A percentile compares a stretch with the other conserved stretches of the same genome.
Evolutionary conservation across 1,140 invertebrate species (phyloP).

Genomic region (Trachymyrmex septentrionalis): DNA sequence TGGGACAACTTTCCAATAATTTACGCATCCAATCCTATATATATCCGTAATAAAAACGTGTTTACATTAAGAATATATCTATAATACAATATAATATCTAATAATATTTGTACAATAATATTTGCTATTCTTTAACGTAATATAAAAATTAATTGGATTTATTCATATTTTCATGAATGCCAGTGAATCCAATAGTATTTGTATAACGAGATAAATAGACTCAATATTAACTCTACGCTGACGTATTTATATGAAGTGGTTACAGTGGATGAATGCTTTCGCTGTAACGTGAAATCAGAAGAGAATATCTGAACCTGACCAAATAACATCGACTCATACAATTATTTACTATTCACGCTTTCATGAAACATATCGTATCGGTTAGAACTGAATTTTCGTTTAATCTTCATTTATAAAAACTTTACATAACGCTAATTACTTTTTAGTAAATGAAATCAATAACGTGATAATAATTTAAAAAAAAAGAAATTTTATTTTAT

Average conservation of each 20-base stretch:
- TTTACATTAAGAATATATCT: constrained; percentile 15
- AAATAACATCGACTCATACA: constrained; percentile 2
- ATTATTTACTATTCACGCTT: constrained; percentile 21
- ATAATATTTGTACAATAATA: constrained; percentile 1
- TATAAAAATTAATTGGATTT: constrained; percentile 27
- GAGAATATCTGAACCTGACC: constrained; percentile 16
- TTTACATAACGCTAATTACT: constrained; percentile 20
- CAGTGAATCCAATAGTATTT: neutral
- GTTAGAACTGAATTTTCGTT: constrained; percentile 32
- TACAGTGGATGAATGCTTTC: constrained; percentile 17
- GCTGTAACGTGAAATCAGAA: constrained; percentile 26
- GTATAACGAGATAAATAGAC: constrained; percentile 11
- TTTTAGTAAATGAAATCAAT: constrained; percentile 8
- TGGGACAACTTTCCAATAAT: neutral
- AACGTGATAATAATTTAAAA: constrained; percentile 15
- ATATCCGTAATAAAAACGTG: neutral
- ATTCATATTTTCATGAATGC: neutral
- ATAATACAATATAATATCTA: neutral
- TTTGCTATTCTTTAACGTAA: neutral
- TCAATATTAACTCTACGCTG: constrained; percentile 40
- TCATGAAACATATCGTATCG: constrained; percentile 6
- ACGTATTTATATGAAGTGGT: constrained; percentile 32
- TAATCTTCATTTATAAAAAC: constrained; percentile 12
- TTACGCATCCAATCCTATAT: neutral
- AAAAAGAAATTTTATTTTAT: neutral